These are phyloP conservation scores for Drosophila equinoxialis DNA, from an alignment of 1,140 invertebrate species.

Conservation along the genomic window DNA sequence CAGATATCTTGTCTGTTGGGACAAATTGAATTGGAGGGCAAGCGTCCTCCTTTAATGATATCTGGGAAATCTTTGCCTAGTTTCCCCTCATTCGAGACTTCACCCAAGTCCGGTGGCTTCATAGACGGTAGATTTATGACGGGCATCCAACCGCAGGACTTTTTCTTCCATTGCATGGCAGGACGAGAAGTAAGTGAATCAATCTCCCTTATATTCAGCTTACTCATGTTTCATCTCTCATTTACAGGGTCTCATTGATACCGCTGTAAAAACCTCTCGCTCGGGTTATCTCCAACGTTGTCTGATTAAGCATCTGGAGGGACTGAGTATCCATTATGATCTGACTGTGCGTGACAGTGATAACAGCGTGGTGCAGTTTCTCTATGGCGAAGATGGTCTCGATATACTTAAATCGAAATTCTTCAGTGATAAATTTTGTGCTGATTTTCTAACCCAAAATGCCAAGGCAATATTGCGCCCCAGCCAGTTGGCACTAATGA, in stretches of 20 bases:
- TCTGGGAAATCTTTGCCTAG: constrained; percentile 95
- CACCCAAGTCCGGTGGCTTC: constrained; percentile 97
- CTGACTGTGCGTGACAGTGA: constrained; percentile 97
- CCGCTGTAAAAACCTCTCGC: constrained; percentile 95
- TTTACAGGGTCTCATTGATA: constrained; percentile 89
- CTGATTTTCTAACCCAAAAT: constrained; percentile 93
- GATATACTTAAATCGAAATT: constrained; percentile 95
- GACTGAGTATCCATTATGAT: constrained; percentile 95
- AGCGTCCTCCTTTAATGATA: constrained; percentile 96
- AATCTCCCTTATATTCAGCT: constrained; percentile 15
- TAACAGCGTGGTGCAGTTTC: constrained; percentile 96
- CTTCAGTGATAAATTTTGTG: constrained; percentile 88
- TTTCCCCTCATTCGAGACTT: constrained; percentile 94
- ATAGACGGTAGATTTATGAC: constrained; percentile 98
- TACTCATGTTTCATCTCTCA: background rate
- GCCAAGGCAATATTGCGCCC: constrained; percentile 85
- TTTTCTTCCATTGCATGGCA: constrained; percentile 99
- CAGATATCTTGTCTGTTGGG: constrained; percentile 98
- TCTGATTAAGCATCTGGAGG: constrained; percentile 99
- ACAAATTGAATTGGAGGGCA: constrained; percentile 99
- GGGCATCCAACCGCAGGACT: constrained; percentile 98
- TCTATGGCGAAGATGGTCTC: constrained; percentile 99
- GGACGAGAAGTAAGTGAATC: constrained; percentile 91
- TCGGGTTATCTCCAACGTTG: constrained; percentile 99
- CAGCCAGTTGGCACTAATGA: constrained; percentile 61